Evolutionary conservation across 2,797 vertebrate species (phyloP).

Genomic region (Coracias cyanogaster): DNA sequence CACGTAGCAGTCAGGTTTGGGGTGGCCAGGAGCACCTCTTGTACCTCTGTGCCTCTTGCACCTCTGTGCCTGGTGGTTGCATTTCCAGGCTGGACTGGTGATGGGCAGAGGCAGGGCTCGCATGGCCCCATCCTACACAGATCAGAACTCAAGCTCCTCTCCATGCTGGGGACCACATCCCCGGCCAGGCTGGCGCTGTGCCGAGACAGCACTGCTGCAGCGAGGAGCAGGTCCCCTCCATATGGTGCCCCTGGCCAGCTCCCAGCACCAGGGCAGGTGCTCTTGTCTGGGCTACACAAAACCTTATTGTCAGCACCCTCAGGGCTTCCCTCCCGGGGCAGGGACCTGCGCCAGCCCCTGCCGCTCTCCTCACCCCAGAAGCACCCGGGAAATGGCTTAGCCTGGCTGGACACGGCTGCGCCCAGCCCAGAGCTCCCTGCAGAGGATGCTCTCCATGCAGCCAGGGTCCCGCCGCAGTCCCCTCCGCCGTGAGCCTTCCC

Average conservation of each 20-base stretch:
- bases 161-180: accelerated
- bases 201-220: accelerated
- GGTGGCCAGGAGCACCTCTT: not conserved
- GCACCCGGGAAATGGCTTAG: accelerated
- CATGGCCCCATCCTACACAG: accelerated
- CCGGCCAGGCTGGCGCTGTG: not conserved
- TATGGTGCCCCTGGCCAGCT: not conserved
- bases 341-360: not conserved
- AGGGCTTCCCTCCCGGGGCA: not conserved
- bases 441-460: not conserved
- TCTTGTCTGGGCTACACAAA: not conserved
- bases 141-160: not conserved
- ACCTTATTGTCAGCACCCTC: not conserved
- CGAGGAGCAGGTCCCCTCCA: not conserved
- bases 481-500: not conserved
- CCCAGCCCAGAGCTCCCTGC: too few species aligned
- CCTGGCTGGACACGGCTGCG: accelerated
- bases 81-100: not conserved
- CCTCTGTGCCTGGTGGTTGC: accelerated
- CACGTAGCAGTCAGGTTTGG: accelerated
- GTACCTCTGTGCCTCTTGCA: not conserved
- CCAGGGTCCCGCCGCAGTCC: accelerated
- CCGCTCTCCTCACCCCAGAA: not conserved
- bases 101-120: not conserved
- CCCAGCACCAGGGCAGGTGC: constrained; percentile 23